Base-by-base conservation (phyloP, 2,113 vertebrate species). In the Cairina moschata region DNA sequence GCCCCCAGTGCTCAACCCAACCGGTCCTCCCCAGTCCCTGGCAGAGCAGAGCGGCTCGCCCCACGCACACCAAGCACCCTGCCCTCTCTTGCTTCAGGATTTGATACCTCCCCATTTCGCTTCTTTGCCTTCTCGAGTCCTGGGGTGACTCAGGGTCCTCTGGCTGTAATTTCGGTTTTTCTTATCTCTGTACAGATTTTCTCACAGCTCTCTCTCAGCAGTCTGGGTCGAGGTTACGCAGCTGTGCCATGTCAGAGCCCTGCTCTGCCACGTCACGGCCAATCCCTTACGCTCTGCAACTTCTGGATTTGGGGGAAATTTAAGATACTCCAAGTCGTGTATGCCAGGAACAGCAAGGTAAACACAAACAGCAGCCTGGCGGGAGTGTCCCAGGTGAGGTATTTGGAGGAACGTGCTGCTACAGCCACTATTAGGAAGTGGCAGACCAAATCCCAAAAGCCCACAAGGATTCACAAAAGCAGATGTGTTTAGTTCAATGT, bases 1-100 rank as follows among this genome's bases (percentile, higher is more conserved):
- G 29, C 55, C 34, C 9, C 36, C 0, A 0, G 15, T 38, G 38
- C 69, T 58, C 1, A 0, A 52, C 26, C 42, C 80, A n/a, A 31
- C 7, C 40, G 36, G 2, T 54, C 48, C 68, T 56, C 2, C 0
- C 42, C 68, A 32, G 38, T 2, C 11, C 54, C 40, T 4, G 8
- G 42, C 80, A 75, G 18, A 14, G 1, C 81, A 46, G 48, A 14
- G 1, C 81, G 42, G 48, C 34, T 58, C 17, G 22, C 5, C 56
- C n/a, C 42, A 72, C 3, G 1, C 5, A 34, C 34, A 56, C 26
- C 66, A 38, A 38, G 38, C 38, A 38, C 38, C 38, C 7, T 12
- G 48, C 48, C 14, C 20, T 46, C 14, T 23, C 3, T 65, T 46
- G 46, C 40, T 40, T 31, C 7, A 63, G 76, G 59, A 60, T 60